Percentiles rank a stretch among this genome's conserved stretches.
Conservation (phyloP, 2,797 vertebrate species). For the Etheostoma nigrum region DNA sequence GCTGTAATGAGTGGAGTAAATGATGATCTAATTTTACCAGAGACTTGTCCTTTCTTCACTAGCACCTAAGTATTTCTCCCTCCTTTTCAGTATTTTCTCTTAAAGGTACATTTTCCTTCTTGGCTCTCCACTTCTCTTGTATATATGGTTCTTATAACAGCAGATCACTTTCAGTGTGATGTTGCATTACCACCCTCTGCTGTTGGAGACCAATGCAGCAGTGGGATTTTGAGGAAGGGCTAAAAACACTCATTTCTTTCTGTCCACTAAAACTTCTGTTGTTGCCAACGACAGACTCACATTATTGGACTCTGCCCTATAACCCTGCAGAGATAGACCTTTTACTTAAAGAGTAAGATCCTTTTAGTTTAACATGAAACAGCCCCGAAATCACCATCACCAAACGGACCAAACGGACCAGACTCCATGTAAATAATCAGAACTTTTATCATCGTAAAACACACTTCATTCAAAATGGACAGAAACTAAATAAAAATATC, state of each 20-base stretch:
- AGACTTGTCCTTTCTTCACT: neutral
- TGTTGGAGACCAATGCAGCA: neutral
- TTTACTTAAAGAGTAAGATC: no score
- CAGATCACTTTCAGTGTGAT: neutral
- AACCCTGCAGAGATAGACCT: no score
- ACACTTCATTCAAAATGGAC: no score
- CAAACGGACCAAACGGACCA: no score
- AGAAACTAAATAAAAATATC: no score
- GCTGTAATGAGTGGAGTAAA: constrained; percentile 7
- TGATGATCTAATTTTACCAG: constrained; percentile 3
- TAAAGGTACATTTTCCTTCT: neutral
- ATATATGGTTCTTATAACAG: neutral
- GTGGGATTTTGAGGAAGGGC: neutral
- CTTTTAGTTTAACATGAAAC: no score
- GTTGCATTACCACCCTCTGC: constrained; percentile 5
- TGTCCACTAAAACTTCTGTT: no score
- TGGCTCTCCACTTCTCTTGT: neutral
- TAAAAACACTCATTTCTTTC: neutral
- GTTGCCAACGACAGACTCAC: no score
- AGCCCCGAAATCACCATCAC: no score
- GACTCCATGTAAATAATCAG: no score
- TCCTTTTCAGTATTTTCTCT: neutral
- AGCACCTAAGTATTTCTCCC: neutral
- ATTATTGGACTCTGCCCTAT: no score
- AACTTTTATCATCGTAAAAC: no score